phyloP scores from a whole-genome alignment of 2,797 vertebrate species.

The Antennarius maculatus region DNA sequence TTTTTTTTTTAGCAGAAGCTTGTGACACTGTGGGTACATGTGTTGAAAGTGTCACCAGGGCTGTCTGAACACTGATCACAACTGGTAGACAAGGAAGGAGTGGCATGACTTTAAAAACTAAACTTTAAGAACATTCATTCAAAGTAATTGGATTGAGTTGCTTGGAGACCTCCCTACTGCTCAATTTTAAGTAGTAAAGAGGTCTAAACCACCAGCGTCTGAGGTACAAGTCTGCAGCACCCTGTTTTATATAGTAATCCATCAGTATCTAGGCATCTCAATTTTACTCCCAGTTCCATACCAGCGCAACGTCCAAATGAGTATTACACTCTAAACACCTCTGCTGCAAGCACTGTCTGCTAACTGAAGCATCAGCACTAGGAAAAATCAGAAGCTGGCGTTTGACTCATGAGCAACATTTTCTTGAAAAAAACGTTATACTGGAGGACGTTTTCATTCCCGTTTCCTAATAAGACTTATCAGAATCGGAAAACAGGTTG shows the following conservation, averaged over 20 bases:
- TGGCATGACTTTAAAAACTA: constrained; percentile 29
- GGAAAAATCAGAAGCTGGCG: not conserved
- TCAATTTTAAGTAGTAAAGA: not conserved
- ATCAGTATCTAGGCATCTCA: not conserved
- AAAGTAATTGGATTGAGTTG: constrained; percentile 25
- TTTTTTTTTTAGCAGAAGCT: constrained; percentile 20
- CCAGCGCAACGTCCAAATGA: not conserved
- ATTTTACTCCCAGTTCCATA: not conserved
- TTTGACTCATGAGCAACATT: not conserved
- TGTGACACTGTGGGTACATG: constrained; percentile 52
- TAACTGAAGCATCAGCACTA: constrained; percentile 2
- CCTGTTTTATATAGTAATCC: not conserved
- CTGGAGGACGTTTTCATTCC: not conserved
- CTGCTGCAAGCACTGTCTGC: not conserved
- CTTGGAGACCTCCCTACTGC: not conserved
- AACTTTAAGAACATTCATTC: constrained; percentile 34
- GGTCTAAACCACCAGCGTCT: not conserved
- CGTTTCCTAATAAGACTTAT: constrained; percentile 24
- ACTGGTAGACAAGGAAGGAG: constrained; percentile 23
- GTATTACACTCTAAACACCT: not conserved
- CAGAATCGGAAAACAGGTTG: constrained; percentile 40
- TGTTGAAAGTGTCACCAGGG: constrained; percentile 56
- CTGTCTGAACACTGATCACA: constrained; percentile 51
- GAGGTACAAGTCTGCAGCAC: not conserved
- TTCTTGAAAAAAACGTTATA: not conserved